phyloP scores from a whole-genome alignment of 2,888 invertebrate genomes.

The Rhodophaea formosa region DNA sequence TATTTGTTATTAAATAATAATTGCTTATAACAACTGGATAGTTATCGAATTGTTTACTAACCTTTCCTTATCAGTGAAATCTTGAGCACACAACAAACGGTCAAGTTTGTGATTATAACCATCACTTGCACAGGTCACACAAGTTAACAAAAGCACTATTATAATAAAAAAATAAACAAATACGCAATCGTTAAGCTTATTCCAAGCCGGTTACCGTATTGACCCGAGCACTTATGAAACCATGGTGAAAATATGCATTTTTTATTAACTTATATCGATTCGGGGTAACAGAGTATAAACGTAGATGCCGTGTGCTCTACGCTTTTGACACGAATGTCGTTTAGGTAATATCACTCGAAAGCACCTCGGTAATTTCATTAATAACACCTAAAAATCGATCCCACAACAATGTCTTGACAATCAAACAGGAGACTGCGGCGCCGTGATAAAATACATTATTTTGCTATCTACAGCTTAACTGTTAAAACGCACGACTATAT shows the following conservation, averaged over 20 bases:
- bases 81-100: slow-evolving; percentile 39
- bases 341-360: slow-evolving; percentile 65
- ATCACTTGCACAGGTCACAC: slow-evolving; percentile 46
- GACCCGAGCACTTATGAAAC: slow-evolving; percentile 66
- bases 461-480: slow-evolving; percentile 55
- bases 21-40: background rate
- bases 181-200: slow-evolving; percentile 40
- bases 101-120: slow-evolving; percentile 33
- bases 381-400: slow-evolving; percentile 81
- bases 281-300: slow-evolving; percentile 42
- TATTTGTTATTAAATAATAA: background rate
- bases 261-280: slow-evolving; percentile 77
- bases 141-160: slow-evolving; percentile 40
- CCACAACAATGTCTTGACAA: slow-evolving; percentile 73
- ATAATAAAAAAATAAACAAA: slow-evolving; percentile 42
- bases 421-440: slow-evolving; percentile 71
- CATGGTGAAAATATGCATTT: slow-evolving; percentile 77
- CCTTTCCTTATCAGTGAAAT: slow-evolving; percentile 47
- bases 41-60: slow-evolving; percentile 60
- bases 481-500: slow-evolving; percentile 33
- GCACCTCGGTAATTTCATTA: slow-evolving; percentile 78
- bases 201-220: slow-evolving; percentile 50
- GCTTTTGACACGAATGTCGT: slow-evolving; percentile 50
- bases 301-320: slow-evolving; percentile 39
- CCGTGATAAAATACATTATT: slow-evolving; percentile 72